Conservation (phyloP, 2,113 vertebrate species). For the Tragelaphus scriptus region DNA sequence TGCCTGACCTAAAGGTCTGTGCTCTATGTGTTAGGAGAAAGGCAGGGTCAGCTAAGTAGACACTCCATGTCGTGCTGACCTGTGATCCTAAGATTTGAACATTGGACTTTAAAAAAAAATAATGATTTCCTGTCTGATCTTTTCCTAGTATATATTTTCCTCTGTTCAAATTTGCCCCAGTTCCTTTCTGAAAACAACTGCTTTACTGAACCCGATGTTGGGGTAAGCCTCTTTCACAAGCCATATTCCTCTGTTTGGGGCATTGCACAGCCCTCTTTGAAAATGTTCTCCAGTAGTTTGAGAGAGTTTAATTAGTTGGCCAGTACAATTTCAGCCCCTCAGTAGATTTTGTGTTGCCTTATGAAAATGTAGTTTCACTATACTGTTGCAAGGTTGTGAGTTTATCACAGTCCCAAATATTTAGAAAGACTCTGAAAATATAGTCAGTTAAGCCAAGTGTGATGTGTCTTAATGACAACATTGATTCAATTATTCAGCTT, state of each 20-base stretch:
- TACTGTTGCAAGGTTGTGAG: background rate
- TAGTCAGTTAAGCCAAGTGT: background rate
- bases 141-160: background rate
- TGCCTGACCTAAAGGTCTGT: background rate
- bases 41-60: background rate
- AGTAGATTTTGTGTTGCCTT: background rate
- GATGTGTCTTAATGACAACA: background rate
- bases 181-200: slow-evolving; percentile 24
- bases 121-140: slow-evolving; percentile 17
- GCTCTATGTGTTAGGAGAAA: background rate
- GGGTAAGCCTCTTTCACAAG: background rate
- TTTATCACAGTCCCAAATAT: background rate
- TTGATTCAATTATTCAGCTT: background rate
- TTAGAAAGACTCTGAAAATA: background rate
- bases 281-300: background rate
- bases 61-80: slow-evolving; percentile 36
- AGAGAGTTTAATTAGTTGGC: background rate
- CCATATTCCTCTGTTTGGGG: background rate
- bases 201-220: background rate
- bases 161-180: background rate
- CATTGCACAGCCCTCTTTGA: background rate
- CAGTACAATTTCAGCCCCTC: background rate
- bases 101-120: background rate
- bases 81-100: background rate
- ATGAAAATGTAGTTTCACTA: background rate